Evolutionary conservation across 2,888 invertebrate species (phyloP).

Genomic region (Meloe dianella): DNA sequence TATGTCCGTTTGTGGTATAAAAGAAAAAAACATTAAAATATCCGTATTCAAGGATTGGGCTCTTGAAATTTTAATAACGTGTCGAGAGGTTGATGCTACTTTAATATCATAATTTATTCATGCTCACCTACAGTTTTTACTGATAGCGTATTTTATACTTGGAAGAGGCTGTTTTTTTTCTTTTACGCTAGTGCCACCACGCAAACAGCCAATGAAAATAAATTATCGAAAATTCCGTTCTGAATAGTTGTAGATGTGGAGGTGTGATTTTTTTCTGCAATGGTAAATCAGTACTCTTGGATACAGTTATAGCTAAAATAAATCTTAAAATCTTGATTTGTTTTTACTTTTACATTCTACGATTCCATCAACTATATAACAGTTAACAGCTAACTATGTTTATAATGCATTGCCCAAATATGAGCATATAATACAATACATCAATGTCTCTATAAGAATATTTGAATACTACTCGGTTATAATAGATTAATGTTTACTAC

Average conservation of each 20-base stretch:
- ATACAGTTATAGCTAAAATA: no score
- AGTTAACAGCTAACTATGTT: no score
- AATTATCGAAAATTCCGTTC: slow-evolving; percentile 1
- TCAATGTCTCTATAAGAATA: not conserved
- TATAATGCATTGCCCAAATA: not conserved
- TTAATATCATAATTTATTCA: slow-evolving; percentile 49
- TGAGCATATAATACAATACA: not conserved
- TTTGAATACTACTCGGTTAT: not conserved
- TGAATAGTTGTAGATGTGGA: not conserved
- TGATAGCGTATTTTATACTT: slow-evolving; percentile 44
- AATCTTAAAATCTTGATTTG: no score
- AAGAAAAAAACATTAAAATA: slow-evolving; percentile 51
- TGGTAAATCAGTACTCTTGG: not conserved
- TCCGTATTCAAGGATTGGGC: slow-evolving; percentile 47
- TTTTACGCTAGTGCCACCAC: slow-evolving; percentile 16
- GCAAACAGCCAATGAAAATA: not conserved
- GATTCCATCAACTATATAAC: no score
- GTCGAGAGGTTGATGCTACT: slow-evolving; percentile 47
- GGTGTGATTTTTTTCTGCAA: not conserved
- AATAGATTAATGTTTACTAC: slow-evolving; percentile 9
- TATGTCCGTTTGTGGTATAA: slow-evolving; percentile 48
- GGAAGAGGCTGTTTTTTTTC: slow-evolving; percentile 39
- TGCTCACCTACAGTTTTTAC: slow-evolving; percentile 41
- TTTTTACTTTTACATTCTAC: no score
- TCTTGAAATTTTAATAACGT: slow-evolving; percentile 50